Percentiles rank a stretch among this genome's conserved stretches.
Conservation (phyloP, 2,888 invertebrate genomes). For the Gymnosoma rotundatum region DNA sequence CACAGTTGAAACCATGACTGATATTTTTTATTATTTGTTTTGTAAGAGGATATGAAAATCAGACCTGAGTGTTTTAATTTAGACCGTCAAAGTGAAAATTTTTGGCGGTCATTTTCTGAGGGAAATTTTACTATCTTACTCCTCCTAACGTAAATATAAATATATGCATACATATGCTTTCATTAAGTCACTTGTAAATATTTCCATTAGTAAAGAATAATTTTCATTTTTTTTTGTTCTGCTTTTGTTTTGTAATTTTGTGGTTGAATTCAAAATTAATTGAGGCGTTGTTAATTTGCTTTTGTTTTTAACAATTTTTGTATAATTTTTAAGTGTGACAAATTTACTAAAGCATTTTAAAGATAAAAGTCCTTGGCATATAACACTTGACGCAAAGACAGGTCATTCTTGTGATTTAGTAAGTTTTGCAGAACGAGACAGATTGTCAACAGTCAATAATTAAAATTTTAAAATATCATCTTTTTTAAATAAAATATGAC, state of each 20-base stretch:
- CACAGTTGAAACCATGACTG: conserved; percentile 54
- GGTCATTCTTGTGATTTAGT: too few relatives aligned
- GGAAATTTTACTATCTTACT: conserved; percentile 22
- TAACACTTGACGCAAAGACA: too few relatives aligned
- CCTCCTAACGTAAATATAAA: conserved; percentile 11
- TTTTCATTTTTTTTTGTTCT: conserved; percentile 39
- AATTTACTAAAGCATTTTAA: too few relatives aligned
- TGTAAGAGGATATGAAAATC: conserved; percentile 74
- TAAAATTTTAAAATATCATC: too few relatives aligned
- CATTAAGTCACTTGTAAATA: conserved; percentile 32
- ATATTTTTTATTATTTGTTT: conserved; percentile 73
- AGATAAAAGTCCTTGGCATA: too few relatives aligned
- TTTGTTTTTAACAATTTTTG: not conserved
- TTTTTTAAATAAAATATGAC: too few relatives aligned
- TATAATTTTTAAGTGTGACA: too few relatives aligned
- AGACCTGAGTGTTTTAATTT: conserved; percentile 31
- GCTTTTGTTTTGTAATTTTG: conserved; percentile 48
- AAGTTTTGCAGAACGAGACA: too few relatives aligned
- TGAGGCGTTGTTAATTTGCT: not conserved
- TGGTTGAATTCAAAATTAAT: conserved; percentile 27
- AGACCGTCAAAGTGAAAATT: conserved; percentile 71
- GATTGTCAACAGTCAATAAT: too few relatives aligned
- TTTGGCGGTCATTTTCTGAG: conserved; percentile 74
- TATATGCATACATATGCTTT: conserved; percentile 37
- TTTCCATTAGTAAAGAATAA: conserved; percentile 5